Percentiles rank a stretch among this genome's conserved stretches.
These are phyloP conservation scores for Eueides isabella DNA, from an alignment of 1,140 invertebrate genomes.

Conservation along the genomic window DNA sequence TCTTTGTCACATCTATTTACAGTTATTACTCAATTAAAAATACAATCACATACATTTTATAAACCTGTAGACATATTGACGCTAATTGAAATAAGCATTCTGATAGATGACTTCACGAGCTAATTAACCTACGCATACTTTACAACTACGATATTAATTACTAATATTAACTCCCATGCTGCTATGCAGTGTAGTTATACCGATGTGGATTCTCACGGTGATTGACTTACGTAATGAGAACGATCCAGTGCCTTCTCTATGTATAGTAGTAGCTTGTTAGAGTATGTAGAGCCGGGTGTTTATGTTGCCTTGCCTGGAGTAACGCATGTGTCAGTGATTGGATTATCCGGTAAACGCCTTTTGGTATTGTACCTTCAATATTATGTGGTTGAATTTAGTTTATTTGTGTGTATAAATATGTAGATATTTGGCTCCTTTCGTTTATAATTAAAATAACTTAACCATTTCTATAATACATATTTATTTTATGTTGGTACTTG, in stretches of 20 bases:
- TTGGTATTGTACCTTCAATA: conserved; percentile 11
- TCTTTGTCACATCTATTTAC: too few species aligned
- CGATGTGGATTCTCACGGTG: conserved; percentile 42
- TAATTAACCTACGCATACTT: neutral
- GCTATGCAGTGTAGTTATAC: neutral
- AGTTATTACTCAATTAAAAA: neutral
- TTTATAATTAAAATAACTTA: neutral
- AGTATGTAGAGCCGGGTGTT: conserved; percentile 1
- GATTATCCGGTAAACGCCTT: conserved; percentile 6
- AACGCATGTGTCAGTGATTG: conserved; percentile 22
- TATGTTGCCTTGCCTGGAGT: conserved; percentile 25
- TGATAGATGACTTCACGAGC: neutral
- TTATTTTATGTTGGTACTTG: too few species aligned
- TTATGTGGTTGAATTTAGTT: neutral
- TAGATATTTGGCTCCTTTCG: neutral
- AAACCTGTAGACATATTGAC: neutral
- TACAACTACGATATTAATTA: conserved; percentile 1
- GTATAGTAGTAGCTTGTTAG: conserved; percentile 11
- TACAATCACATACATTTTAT: neutral
- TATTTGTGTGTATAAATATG: neutral
- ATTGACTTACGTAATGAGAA: conserved; percentile 56
- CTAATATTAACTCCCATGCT: conserved; percentile 11
- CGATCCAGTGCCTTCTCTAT: conserved; percentile 32
- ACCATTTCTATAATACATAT: too few species aligned
- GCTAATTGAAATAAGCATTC: neutral